Percentiles rank a stretch among this genome's conserved stretches.
These are phyloP conservation scores for Coracias cyanogaster DNA, from an alignment of 2,797 vertebrate genomes.

Conservation along the genomic window DNA sequence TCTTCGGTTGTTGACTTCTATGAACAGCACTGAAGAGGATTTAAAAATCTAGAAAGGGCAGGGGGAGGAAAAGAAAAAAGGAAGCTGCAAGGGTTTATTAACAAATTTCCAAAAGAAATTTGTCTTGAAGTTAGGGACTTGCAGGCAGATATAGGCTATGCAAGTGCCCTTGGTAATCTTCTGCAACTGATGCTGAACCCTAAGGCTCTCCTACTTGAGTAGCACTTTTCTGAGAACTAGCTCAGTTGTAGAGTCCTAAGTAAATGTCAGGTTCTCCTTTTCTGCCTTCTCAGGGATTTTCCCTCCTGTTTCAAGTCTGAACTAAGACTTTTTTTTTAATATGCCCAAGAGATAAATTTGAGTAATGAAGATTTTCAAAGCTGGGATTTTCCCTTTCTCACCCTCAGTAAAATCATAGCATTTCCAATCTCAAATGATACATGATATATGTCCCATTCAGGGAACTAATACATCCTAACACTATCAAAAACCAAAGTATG, in stretches of 20 bases:
- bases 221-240: not conserved
- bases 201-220: not conserved
- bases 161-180: not conserved
- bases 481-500: not conserved
- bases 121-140: not conserved
- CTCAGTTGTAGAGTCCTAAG: not conserved
- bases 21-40: not conserved
- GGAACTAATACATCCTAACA: not conserved
- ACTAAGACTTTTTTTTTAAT: not conserved
- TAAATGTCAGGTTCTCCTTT: constrained; percentile 65
- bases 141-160: not conserved
- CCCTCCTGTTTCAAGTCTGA: constrained; percentile 18
- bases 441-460: not conserved
- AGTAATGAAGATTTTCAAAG: not conserved
- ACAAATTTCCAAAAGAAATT: not conserved
- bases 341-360: not conserved
- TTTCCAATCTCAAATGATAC: not conserved
- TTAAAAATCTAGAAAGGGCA: not conserved
- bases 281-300: constrained; percentile 29
- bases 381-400: not conserved
- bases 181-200: not conserved
- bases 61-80: not conserved
- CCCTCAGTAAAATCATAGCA: not conserved
- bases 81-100: not conserved
- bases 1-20: not conserved